phyloP scores from a whole-genome alignment of 1,140 invertebrate species.

The Drosophila elegans region DNA sequence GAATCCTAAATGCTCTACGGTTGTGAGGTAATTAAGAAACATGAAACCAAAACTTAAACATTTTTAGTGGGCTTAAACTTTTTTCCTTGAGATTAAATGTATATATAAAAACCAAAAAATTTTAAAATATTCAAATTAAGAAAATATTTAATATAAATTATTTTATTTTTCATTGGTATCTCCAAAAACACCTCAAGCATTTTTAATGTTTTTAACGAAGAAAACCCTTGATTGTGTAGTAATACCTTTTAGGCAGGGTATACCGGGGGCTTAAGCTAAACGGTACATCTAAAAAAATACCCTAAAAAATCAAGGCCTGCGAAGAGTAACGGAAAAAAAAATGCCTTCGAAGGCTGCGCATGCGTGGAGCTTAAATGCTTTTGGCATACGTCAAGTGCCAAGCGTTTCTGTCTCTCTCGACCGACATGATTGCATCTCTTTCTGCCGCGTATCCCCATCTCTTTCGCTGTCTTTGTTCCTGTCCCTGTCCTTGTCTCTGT shows the following conservation, averaged over 20 bases:
- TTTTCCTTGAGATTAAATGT: background rate
- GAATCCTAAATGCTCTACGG: background rate
- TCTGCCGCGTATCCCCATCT: background rate
- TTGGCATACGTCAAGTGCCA: slow-evolving; percentile 72
- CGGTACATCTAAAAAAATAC: slow-evolving; percentile 38
- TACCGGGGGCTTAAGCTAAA: slow-evolving; percentile 26
- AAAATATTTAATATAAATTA: too few relatives aligned
- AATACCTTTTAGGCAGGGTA: background rate
- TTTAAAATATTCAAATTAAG: too few relatives aligned
- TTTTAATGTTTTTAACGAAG: too few relatives aligned
- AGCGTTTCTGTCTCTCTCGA: slow-evolving; percentile 9
- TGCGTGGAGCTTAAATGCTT: slow-evolving; percentile 72
- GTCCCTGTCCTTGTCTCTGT: slow-evolving; percentile 10
- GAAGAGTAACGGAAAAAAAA: slow-evolving; percentile 16
- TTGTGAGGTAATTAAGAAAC: too few relatives aligned
- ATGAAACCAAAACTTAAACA: too few relatives aligned
- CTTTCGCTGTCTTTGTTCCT: slow-evolving; percentile 5
- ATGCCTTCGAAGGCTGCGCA: slow-evolving; percentile 50
- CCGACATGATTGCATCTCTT: background rate
- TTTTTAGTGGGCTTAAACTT: too few relatives aligned
- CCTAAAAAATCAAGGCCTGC: slow-evolving; percentile 1
- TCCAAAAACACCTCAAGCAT: too few relatives aligned
- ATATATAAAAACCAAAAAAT: background rate
- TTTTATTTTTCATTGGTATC: too few relatives aligned
- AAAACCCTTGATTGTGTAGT: too few relatives aligned